phyloP scores from a whole-genome alignment of 2,113 vertebrate genomes.

The Ceuthmochares aereus region DNA sequence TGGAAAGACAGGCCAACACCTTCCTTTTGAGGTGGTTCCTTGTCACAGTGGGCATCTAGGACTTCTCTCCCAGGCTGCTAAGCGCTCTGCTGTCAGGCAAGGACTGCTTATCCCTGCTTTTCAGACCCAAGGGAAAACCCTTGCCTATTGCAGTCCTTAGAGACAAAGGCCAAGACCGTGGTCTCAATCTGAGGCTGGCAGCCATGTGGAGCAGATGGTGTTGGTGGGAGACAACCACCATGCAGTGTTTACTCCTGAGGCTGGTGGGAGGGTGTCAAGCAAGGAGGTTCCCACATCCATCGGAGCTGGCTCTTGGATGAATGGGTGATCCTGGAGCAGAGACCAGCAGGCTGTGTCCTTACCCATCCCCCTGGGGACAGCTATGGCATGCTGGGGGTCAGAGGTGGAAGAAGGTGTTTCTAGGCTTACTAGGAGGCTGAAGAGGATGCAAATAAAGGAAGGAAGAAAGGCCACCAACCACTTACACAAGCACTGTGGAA shows the following conservation, averaged over 20 bases:
- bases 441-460: background rate
- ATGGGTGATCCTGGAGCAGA: background rate
- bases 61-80: background rate
- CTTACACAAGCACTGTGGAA: background rate
- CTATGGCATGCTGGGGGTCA: background rate
- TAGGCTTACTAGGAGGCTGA: background rate
- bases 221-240: background rate
- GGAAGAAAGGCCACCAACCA: background rate
- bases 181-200: background rate
- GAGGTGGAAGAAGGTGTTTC: background rate
- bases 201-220: background rate
- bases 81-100: background rate
- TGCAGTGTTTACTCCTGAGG: background rate
- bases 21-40: background rate
- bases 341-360: background rate
- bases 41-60: background rate
- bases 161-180: background rate
- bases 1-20: background rate
- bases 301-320: background rate
- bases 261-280: rapidly evolving
- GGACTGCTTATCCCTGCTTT: background rate
- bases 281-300: background rate
- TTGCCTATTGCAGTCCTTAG: background rate
- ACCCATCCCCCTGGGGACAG: rapidly evolving
- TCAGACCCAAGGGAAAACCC: background rate